Percentiles rank a stretch among this genome's conserved stretches.
These are phyloP conservation scores for Eretmocerus hayati DNA, from an alignment of 2,888 invertebrate species.

Conservation along the genomic window DNA sequence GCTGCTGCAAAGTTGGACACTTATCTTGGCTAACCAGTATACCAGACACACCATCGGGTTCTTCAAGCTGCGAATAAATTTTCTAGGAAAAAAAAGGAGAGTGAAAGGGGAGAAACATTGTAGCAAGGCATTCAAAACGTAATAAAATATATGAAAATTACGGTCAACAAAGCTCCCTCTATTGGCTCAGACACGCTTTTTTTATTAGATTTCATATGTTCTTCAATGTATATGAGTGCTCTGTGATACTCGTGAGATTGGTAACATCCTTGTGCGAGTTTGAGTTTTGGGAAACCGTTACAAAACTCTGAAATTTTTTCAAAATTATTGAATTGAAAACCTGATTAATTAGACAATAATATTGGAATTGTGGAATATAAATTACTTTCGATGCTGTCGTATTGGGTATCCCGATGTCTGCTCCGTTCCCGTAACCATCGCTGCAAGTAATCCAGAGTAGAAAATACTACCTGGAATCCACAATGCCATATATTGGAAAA, in stretches of 20 bases:
- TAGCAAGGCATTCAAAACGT: too few species aligned
- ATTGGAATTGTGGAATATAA: background rate
- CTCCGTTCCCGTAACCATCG: conserved; percentile 57
- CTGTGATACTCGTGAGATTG: conserved; percentile 69
- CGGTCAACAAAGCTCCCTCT: conserved; percentile 40
- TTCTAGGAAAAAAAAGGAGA: conserved; percentile 48
- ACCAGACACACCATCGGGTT: conserved; percentile 85
- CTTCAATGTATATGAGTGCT: conserved; percentile 68
- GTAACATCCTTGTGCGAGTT: conserved; percentile 67
- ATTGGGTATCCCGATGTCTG: conserved; percentile 29
- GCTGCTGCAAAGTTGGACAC: conserved; percentile 70
- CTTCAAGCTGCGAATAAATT: conserved; percentile 81
- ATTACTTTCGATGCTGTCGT: conserved; percentile 31
- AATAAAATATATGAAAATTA: conserved; percentile 22
- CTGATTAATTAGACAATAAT: background rate
- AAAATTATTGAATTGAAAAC: background rate
- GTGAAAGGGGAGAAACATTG: background rate
- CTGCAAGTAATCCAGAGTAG: conserved; percentile 68
- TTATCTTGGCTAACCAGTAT: conserved; percentile 65
- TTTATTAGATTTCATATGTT: conserved; percentile 54
- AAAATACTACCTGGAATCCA: conserved; percentile 51
- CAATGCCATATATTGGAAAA: background rate
- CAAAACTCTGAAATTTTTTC: conserved; percentile 36
- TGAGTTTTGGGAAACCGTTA: conserved; percentile 55
- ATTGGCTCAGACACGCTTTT: conserved; percentile 36